Base-by-base conservation (phyloP, 1,140 invertebrate genomes). In the Nephila pilipes region DNA sequence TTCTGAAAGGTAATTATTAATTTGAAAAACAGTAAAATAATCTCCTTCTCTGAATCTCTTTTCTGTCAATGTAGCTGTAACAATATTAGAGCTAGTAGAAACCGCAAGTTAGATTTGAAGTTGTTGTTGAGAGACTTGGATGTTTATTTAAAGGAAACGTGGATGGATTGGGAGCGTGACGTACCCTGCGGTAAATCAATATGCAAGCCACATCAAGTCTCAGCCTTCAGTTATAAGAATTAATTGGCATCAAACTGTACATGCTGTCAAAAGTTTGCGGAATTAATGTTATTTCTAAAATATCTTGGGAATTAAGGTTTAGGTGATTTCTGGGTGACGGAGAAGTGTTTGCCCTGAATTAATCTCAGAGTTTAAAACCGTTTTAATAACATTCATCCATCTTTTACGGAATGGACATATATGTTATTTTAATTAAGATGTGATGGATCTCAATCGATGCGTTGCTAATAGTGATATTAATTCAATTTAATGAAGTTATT, bases 231-330 rank as follows among this genome's bases (percentile, higher is more conserved):
- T 29, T 32, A 16, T 4, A 75, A 5, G 69, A 75, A 32, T 75
- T 75, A 32, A 75, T 29, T 36, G 69, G 69, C 18, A 75, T 75
- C 69, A 75, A 75, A 75, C 69, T 75, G 29, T 75, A 75, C 14
- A 18, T 32, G 69, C 69, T 75, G 69, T 75, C 69, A 75, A 75
- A 75, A 75, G 69, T 75, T 75, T 75, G 29, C 0, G 4, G 29
- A 75, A 75, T 75, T 75, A 75, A 75, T 75, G 69, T 32, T 75
- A 22, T 75, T 75, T 75, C 69, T 75, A 29, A 75, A 75, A 75
- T 75, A 29, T 29, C 29, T 2, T 32, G 32, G 69, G 29, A 32
- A 32, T 55, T 46, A 55, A 55, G 8, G 2, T 25, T 54, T 16
- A 55, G 38, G 16, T 83, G 38, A 8, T 22, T 54, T 54, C 3